phyloP scores from a whole-genome alignment of 2,888 invertebrate species.

The Hydriomena furcata region DNA sequence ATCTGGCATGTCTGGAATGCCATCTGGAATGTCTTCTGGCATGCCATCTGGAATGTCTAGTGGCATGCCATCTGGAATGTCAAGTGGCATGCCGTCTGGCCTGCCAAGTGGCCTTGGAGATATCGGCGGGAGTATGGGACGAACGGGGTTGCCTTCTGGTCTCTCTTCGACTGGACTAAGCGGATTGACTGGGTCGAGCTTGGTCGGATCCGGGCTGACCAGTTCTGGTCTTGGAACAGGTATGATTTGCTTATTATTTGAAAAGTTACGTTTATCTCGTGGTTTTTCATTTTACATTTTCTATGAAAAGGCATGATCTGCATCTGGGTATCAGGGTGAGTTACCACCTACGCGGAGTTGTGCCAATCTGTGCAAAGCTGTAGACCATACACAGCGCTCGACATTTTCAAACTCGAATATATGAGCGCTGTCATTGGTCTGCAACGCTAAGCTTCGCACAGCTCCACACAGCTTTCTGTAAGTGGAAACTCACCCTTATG shows the following conservation, averaged over 20 bases:
- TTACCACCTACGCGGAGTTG: too few relatives aligned
- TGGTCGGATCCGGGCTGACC: slow-evolving; percentile 68
- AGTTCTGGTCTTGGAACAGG: slow-evolving; percentile 65
- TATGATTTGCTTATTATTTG: not conserved
- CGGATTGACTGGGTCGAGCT: slow-evolving; percentile 71
- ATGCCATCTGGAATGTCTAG: slow-evolving; percentile 43
- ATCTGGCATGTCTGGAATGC: slow-evolving; percentile 13
- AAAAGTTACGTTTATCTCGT: too few relatives aligned
- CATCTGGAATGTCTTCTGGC: slow-evolving; percentile 53
- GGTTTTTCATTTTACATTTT: too few relatives aligned
- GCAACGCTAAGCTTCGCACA: too few relatives aligned
- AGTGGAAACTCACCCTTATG: too few relatives aligned
- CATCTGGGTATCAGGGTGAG: too few relatives aligned
- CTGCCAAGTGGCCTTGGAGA: slow-evolving; percentile 21
- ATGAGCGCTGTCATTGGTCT: too few relatives aligned
- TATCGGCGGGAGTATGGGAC: slow-evolving; percentile 19
- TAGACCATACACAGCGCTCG: too few relatives aligned
- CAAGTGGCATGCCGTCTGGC: slow-evolving; percentile 15
- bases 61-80: slow-evolving; percentile 20
- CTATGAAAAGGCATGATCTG: too few relatives aligned
- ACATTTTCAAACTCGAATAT: too few relatives aligned
- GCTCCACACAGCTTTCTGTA: too few relatives aligned
- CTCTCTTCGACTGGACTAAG: slow-evolving; percentile 75
- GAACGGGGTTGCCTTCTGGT: slow-evolving; percentile 68
- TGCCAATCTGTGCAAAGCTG: too few relatives aligned